phyloP scores from a whole-genome alignment of 2,797 vertebrate genomes.

The Coracias cyanogaster region DNA sequence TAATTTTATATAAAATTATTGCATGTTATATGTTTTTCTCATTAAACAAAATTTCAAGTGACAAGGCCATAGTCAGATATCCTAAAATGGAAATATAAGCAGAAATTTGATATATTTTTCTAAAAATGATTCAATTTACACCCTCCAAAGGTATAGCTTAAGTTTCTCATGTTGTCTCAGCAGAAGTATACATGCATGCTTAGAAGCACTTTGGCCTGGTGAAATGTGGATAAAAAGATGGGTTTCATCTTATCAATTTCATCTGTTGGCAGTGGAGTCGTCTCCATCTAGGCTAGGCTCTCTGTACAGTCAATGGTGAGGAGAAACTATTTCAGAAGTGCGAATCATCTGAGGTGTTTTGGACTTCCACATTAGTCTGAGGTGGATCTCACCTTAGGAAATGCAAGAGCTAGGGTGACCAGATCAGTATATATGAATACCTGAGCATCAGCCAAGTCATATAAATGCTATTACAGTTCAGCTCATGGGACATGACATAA shows the following conservation, averaged over 20 bases:
- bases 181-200: background rate
- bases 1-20: background rate
- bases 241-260: background rate
- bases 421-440: background rate
- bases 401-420: background rate
- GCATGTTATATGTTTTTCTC: background rate
- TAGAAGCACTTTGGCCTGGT: background rate
- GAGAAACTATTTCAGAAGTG: background rate
- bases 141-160: background rate
- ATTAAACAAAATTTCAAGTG: background rate
- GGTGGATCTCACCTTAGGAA: background rate
- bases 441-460: background rate
- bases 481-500: background rate
- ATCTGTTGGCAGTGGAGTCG: background rate
- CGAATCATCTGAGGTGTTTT: background rate
- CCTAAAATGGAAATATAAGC: background rate
- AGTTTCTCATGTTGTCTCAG: background rate
- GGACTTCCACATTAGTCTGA: background rate
- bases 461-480: background rate
- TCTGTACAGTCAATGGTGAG: background rate
- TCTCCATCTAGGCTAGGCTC: background rate
- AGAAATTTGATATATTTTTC: background rate
- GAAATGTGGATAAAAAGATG: background rate
- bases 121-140: background rate
- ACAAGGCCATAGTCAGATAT: background rate